phyloP scores from a whole-genome alignment of 2,888 invertebrate species.

The Erannis defoliaria region DNA sequence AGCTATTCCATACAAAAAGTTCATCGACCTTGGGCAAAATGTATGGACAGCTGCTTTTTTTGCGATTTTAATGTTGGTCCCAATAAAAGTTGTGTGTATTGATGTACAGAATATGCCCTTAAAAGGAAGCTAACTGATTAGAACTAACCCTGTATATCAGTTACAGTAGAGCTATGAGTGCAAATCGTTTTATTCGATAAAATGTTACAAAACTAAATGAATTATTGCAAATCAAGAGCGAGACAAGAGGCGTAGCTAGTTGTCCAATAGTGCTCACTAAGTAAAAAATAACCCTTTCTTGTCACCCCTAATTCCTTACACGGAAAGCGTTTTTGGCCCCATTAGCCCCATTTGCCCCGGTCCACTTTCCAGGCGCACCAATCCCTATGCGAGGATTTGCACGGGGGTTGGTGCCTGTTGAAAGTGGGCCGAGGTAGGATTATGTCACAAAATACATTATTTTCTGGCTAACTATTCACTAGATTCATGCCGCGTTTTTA shows the following conservation, averaged over 20 bases:
- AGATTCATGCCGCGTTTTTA: neutral
- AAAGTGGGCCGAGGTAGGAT: neutral
- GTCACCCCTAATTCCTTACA: constrained; percentile 9
- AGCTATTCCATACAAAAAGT: too few species aligned
- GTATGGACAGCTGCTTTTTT: too few species aligned
- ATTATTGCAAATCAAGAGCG: neutral
- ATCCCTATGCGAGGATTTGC: too few species aligned
- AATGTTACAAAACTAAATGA: neutral
- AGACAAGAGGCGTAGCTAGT: neutral
- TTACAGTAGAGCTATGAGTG: too few species aligned
- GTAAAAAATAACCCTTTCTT: constrained; percentile 9
- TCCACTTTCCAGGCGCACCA: too few species aligned
- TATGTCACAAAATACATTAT: constrained; percentile 1
- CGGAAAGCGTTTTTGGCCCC: constrained; percentile 15
- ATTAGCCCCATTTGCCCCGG: constrained; percentile 15
- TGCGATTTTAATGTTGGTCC: too few species aligned
- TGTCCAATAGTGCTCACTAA: constrained; percentile 6
- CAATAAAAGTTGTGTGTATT: too few species aligned
- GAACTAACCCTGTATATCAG: too few species aligned
- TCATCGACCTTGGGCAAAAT: too few species aligned
- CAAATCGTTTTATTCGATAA: too few species aligned
- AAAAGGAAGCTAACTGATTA: too few species aligned
- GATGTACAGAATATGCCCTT: too few species aligned
- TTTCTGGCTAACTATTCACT: neutral
- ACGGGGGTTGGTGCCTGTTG: neutral